Conservation (phyloP, 2,888 invertebrate species). For the Drosophila rubida region DNA sequence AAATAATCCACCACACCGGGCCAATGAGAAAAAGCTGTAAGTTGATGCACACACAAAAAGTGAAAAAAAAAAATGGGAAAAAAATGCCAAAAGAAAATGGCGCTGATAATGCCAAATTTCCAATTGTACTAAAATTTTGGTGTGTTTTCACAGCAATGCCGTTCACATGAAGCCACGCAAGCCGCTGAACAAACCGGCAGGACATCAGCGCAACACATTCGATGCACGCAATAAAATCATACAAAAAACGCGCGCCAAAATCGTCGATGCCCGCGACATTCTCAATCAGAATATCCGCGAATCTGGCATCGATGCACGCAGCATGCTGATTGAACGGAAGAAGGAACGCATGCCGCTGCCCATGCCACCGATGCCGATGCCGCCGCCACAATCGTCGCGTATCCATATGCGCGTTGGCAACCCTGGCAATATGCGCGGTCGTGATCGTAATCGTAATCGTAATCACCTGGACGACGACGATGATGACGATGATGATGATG, state of each 20-base stretch:
- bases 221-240: conserved; percentile 93
- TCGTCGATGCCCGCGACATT: conserved; percentile 92
- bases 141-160: conserved; percentile 17
- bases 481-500: neutral
- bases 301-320: conserved; percentile 89
- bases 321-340: conserved; percentile 87
- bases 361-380: conserved; percentile 2
- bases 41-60: conserved; percentile 21
- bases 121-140: no score
- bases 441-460: neutral
- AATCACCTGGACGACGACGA: neutral
- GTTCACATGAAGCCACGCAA: conserved; percentile 47
- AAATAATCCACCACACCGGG: conserved; percentile 28
- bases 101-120: conserved; percentile 20
- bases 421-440: neutral
- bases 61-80: neutral
- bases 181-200: conserved; percentile 42
- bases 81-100: conserved; percentile 59
- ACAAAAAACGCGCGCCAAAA: conserved; percentile 90
- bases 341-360: conserved; percentile 45
- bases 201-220: conserved; percentile 40
- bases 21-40: conserved; percentile 61
- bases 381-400: conserved; percentile 8
- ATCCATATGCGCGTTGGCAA: neutral
- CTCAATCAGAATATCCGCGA: conserved; percentile 90